These are phyloP conservation scores for Andrena praecox DNA, from an alignment of 2,888 invertebrate species.

Conservation along the genomic window DNA sequence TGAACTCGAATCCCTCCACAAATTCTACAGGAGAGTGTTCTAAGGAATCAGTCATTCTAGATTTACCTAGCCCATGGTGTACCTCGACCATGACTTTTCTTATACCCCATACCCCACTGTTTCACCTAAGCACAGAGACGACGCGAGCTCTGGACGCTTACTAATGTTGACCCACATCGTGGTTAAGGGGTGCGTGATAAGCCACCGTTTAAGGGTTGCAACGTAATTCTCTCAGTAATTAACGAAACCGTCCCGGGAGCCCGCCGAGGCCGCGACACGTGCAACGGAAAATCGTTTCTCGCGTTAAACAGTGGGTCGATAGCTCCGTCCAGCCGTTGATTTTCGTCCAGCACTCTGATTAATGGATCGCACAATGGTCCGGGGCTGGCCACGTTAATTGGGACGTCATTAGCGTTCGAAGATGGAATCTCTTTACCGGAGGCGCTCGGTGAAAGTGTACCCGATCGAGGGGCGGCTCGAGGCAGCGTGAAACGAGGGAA, in stretches of 20 bases:
- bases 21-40: no score
- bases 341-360: conserved; percentile 38
- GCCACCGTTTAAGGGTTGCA: conserved; percentile 34
- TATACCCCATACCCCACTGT: neutral
- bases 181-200: conserved; percentile 44
- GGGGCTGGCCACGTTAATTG: conserved; percentile 27
- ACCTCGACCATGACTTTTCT: neutral
- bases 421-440: conserved; percentile 42
- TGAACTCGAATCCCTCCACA: no score
- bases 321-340: neutral
- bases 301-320: conserved; percentile 4
- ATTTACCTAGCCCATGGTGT: no score
- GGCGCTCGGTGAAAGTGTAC: conserved; percentile 71
- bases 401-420: conserved; percentile 46
- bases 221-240: conserved; percentile 42
- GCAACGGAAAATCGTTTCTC: conserved; percentile 24
- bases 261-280: conserved; percentile 21
- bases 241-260: conserved; percentile 34
- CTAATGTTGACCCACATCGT: conserved; percentile 34
- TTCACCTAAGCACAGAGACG: neutral
- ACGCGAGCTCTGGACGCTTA: neutral
- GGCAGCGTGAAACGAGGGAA: conserved; percentile 7
- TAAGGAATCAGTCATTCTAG: no score
- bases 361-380: neutral
- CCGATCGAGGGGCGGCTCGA: neutral